Base-by-base conservation (phyloP, 2,888 invertebrate genomes). In the Adelphocoris suturalis region DNA sequence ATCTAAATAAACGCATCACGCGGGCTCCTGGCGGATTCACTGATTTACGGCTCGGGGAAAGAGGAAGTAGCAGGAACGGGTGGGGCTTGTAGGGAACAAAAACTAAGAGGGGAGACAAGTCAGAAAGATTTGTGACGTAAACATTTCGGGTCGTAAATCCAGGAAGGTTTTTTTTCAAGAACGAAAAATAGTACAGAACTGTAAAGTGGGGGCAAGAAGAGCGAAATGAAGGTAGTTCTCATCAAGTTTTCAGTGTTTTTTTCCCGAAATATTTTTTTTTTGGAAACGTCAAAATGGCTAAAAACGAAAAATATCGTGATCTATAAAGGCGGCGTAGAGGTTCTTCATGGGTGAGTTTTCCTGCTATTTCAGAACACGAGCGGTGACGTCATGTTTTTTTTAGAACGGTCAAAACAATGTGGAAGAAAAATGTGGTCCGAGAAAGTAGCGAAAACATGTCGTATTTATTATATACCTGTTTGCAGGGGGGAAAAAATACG, bases 1-100 rank as follows among this genome's bases (percentile, higher is more conserved):
- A 68, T 68, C 68, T 68, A 68, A 68, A 68, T 68, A 68, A 68
- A 68, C 68, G 68, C 68, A 68, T 68, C 68, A 68, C 68, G 19
- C 57, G 3, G 7, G 14, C 52, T 52, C 57, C 57, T 57, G 68
- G 68, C 68, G 68, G 68, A 68, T 23, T 27, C 13, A 19, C 23
- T 68, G 68, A 68, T 68, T 68, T 68, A 68, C 68, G 11, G 27
- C 23, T 27, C 68, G 23, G 14, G 2, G 52, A 16, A 52, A 16
- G 52, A 52, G 52, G 68, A 23, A 23, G 68, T 68, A 19, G 23
- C 68, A 12, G 68, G 61, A n/a, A 52, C 7, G n/a, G n/a, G 57
- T 2, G 7, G 37, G 19, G 14, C 5, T n/a, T n/a, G 16, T 57
- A 2, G n/a, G 23, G 12, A 11, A 68, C 5, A 23, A 23, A 23